A percentile compares a stretch with the other conserved stretches of the same genome.
These are phyloP conservation scores for Drosophila kepulauana DNA, from an alignment of 1,140 invertebrate genomes.

Conservation along the genomic window DNA sequence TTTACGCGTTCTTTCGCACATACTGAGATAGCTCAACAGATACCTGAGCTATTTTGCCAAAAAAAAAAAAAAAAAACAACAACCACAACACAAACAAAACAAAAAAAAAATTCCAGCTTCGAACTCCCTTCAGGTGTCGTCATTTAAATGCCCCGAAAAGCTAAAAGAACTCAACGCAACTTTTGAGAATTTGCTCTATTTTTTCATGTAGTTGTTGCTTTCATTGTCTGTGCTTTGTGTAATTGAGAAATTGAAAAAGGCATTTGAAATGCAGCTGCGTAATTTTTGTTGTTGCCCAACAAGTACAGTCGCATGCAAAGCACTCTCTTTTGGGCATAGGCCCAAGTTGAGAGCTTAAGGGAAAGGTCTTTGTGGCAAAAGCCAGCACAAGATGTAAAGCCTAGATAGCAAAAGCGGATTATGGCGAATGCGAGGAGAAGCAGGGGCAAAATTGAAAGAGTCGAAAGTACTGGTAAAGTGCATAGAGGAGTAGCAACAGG, in stretches of 20 bases:
- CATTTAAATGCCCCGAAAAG: constrained; percentile 18
- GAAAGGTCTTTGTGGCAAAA: background rate
- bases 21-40: constrained; percentile 62
- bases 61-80: background rate
- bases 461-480: too few relatives aligned
- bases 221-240: constrained; percentile 51
- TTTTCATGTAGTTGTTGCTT: constrained; percentile 36
- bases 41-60: constrained; percentile 75
- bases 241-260: constrained; percentile 68
- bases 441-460: background rate
- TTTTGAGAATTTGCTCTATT: constrained; percentile 69
- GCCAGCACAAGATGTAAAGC: constrained; percentile 1
- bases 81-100: background rate
- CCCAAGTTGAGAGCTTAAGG: background rate
- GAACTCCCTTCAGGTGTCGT: constrained; percentile 68
- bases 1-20: constrained; percentile 77
- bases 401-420: background rate
- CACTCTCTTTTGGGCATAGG: constrained; percentile 19
- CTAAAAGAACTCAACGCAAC: constrained; percentile 21
- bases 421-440: too few relatives aligned
- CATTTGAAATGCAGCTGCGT: constrained; percentile 78
- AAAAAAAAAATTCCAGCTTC: constrained; percentile 10
- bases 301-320: constrained; percentile 63
- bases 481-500: too few relatives aligned
- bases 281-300: constrained; percentile 49